Base-by-base conservation (phyloP, 2,113 vertebrate genomes). In the Tyrannus savana region DNA sequence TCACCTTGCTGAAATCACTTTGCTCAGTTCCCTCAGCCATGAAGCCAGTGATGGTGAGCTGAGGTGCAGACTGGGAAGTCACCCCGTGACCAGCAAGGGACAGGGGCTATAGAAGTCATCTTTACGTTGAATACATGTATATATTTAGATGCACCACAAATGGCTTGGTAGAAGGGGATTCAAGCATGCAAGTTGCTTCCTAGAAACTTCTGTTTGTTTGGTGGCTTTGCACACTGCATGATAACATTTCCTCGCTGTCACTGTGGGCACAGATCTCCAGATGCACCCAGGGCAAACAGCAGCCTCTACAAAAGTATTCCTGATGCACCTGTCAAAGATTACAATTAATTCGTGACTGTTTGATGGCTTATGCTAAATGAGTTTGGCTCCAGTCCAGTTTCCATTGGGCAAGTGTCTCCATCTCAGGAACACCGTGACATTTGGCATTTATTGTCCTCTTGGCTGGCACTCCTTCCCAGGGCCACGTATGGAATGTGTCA, bases 291-390 rank as follows among this genome's bases (percentile, higher is more conserved):
- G 64, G 83, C 88, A 87, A 94, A 90, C 64, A 89, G 69, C 90
- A 75, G 79, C 52, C 88, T 56, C 79, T 89, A 69, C 77, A 58
- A 84, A 96, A 96, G 76, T 78, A 93, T 82, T 93, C 85, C 76
- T 87, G 88, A 53, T 87, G 90, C 80, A 96, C 90, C 96, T 96
- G 93, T 96, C 92, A 93, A 89, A 95, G 96, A 93, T 77, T 77
- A 93, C 95, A 96, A 93, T 95, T 93, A 97, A 96, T 79, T 91
- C 87, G 90, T 27, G 87, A 28, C 90, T 84, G 79, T 80, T 94
- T 84, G 94, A 92, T 87, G 89, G 89, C 89, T 92, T 75, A 72
- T 76, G 87, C 93, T 94, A 97, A 96, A 94, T 14, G 89, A 94
- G 93, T 68, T 94, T 96, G 95, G 94, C 95, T 89, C 33, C 59